Conservation (phyloP, 2,888 invertebrate species). For the Euplagia quadripunctaria region DNA sequence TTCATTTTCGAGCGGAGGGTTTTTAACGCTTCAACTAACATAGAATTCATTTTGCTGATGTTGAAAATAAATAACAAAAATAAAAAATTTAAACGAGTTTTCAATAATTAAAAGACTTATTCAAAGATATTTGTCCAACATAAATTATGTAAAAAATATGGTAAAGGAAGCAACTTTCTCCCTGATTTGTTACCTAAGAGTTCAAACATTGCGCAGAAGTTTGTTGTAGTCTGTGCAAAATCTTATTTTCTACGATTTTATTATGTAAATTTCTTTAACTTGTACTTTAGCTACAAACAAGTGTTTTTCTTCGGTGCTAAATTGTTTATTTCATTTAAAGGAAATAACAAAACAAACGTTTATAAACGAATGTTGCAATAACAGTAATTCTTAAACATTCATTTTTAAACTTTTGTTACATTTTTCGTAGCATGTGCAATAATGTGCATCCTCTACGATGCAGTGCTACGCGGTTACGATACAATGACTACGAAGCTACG, state of each 20-base stretch:
- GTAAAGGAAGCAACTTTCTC: conserved; percentile 29
- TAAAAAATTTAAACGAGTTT: too few species aligned
- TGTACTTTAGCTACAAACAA: conserved; percentile 39
- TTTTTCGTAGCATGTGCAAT: conserved; percentile 18
- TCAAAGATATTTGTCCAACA: conserved; percentile 36
- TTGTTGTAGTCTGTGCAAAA: conserved; percentile 32
- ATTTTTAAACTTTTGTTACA: neutral
- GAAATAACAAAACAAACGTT: neutral
- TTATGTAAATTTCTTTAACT: conserved; percentile 44
- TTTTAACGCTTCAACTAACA: neutral
- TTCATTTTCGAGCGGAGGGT: neutral
- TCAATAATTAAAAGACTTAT: conserved; percentile 25
- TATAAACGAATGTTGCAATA: neutral
- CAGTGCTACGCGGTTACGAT: conserved; percentile 32
- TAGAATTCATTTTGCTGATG: neutral
- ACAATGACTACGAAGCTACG: conserved; percentile 45
- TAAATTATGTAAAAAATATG: conserved; percentile 49
- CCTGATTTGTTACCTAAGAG: conserved; percentile 46
- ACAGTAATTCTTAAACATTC: neutral
- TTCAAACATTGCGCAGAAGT: conserved; percentile 42
- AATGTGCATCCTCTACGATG: conserved; percentile 20
- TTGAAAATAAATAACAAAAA: too few species aligned
- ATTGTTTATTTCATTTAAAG: conserved; percentile 19
- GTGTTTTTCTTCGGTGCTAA: conserved; percentile 19
- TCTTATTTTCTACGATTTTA: conserved; percentile 47